Percentiles rank a stretch among this genome's conserved stretches.
These are phyloP conservation scores for Catocala fraxini DNA, from an alignment of 2,888 invertebrate species.

Conservation along the genomic window DNA sequence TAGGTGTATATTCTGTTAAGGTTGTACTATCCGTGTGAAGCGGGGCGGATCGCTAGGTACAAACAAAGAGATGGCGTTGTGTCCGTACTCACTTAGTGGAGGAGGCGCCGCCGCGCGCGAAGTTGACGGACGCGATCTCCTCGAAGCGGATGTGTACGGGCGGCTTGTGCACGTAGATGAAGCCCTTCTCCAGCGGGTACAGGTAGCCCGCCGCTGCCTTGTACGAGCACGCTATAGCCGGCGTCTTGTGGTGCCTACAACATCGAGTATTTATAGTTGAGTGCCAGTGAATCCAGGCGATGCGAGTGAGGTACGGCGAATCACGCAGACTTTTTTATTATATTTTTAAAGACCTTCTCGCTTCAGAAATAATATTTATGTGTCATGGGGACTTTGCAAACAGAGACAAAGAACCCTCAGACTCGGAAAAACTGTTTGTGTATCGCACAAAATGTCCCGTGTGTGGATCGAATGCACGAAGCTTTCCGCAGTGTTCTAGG, in stretches of 20 bases:
- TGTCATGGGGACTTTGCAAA: too few relatives aligned
- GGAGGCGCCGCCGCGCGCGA: conserved; percentile 96
- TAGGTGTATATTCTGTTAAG: too few relatives aligned
- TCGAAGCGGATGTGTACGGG: conserved; percentile 99
- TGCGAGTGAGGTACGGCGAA: too few relatives aligned
- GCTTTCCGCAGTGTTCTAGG: too few relatives aligned
- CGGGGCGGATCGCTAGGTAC: too few relatives aligned
- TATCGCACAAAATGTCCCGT: too few relatives aligned
- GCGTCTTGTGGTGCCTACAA: conserved; percentile 92
- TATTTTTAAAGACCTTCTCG: too few relatives aligned
- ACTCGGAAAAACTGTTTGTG: too few relatives aligned
- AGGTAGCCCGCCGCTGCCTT: conserved; percentile 99
- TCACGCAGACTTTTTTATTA: too few relatives aligned
- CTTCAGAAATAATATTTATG: too few relatives aligned
- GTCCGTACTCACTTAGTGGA: conserved; percentile 75
- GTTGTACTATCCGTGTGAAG: too few relatives aligned
- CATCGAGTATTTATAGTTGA: not conserved
- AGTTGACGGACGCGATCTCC: conserved; percentile 97
- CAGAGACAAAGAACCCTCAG: not conserved
- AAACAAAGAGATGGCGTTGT: not conserved
- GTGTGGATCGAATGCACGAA: too few relatives aligned
- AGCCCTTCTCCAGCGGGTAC: conserved; percentile 98
- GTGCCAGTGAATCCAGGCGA: not conserved
- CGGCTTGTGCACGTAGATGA: conserved; percentile 99
- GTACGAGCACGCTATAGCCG: conserved; percentile 98